Evolutionary conservation across 2,797 vertebrate genomes (phyloP), one percentile per base, ranked within the genome.

Genomic region (Neosilurus mollespiculum): DNA sequence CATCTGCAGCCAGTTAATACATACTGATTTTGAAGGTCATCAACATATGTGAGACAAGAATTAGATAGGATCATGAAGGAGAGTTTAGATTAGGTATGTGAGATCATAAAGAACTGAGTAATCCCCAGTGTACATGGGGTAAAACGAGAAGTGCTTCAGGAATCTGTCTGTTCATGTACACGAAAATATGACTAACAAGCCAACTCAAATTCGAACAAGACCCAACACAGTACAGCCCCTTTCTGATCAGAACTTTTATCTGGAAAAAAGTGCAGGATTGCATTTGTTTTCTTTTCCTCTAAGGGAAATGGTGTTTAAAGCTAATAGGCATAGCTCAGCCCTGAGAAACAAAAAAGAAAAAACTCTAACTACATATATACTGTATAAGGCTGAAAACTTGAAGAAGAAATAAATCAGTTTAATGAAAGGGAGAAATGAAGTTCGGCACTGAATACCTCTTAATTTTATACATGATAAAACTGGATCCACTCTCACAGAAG

Each of bases 21-120:
- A 30, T 20, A 24, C 72, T 1, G 58, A 56, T 34, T 62, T 34
- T 78, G 54, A 85, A 82, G 84, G 84, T 79, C 75, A 78, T 79
- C 75, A 78, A 30, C 7, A 56, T 37, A 26, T 70, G 24, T 49
- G 15, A 14, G 58, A 73, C 20, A 37, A 54, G 34, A 22, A 58
- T 67, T 71, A 59, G 30, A 73, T 15, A 54, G 64, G 53, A 34
- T 78, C 70, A 43, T 70, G 65, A 51, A 11, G 56, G 34, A 37
- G 56, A 53, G 26, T 20, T 18, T 30, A 58, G 26, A 34, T 58
- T 18, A 34, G 53, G 18, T 75, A 24, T 34, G 53, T 75, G 72
- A 75, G 71, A 56, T 75, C 24, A 30, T 30, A 30, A 75, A 26
- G 53, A 75, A 58, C 72, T 75, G 26, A 58, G 26, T 26, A 75